phyloP scores from a whole-genome alignment of 2,797 vertebrate species.

The Galago senegalensis region DNA sequence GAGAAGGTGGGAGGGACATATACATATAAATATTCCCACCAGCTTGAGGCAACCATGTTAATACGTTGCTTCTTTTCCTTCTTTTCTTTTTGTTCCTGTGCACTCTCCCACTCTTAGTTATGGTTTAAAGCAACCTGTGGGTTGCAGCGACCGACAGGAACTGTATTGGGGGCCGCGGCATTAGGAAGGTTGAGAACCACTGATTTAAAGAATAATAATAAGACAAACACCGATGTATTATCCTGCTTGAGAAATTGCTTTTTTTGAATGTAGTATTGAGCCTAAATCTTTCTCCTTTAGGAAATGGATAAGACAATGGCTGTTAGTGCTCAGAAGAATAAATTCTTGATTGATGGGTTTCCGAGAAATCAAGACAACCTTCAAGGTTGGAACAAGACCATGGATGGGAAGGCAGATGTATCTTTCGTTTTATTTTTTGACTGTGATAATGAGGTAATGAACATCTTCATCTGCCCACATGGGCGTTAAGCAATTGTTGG shows the following conservation, averaged over 20 bases:
- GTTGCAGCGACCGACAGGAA: no score
- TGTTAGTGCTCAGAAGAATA: slow-evolving; percentile 92
- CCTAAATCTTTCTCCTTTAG: slow-evolving; percentile 87
- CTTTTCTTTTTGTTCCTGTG: background rate
- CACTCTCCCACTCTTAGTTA: background rate
- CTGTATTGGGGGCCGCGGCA: no score
- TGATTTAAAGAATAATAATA: slow-evolving; percentile 3
- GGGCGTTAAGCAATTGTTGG: slow-evolving; percentile 41
- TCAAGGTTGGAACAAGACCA: slow-evolving; percentile 95
- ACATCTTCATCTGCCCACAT: slow-evolving; percentile 31
- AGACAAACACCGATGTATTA: background rate
- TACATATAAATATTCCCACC: background rate
- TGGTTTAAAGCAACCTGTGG: background rate
- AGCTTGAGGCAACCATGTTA: background rate
- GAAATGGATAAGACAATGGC: slow-evolving; percentile 97
- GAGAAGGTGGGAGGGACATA: background rate
- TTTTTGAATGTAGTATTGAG: slow-evolving; percentile 64
- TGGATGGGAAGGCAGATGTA: slow-evolving; percentile 96
- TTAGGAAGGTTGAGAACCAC: no score
- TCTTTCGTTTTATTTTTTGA: slow-evolving; percentile 99
- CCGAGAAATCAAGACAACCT: slow-evolving; percentile 99
- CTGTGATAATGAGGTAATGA: slow-evolving; percentile 95
- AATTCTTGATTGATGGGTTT: slow-evolving; percentile 99
- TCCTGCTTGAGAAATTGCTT: slow-evolving; percentile 55
- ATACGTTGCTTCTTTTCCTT: slow-evolving; percentile 41